Conservation (phyloP, 2,888 invertebrate genomes). For the Xestia sexstrigata region DNA sequence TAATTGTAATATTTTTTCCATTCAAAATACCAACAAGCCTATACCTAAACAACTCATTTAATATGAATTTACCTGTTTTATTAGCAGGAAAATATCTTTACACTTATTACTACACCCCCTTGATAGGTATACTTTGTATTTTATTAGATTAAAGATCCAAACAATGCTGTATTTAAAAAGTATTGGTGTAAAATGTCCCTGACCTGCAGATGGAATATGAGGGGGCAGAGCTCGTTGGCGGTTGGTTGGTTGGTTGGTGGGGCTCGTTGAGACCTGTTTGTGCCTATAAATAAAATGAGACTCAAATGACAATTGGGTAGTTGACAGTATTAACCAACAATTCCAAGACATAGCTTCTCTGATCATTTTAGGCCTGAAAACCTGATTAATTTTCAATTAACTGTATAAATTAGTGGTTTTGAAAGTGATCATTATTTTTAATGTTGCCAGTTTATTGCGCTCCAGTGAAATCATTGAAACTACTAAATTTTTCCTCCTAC, state of each 20-base stretch:
- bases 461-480: not conserved
- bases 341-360: not conserved
- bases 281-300: not conserved
- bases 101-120: constrained; percentile 12
- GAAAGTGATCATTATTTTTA: not conserved
- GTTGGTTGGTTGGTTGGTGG: too few species aligned
- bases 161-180: not conserved
- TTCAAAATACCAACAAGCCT: not conserved
- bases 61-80: constrained; percentile 34
- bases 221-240: too few species aligned
- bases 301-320: not conserved
- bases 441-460: not conserved
- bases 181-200: not conserved
- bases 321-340: not conserved
- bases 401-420: not conserved
- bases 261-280: not conserved
- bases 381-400: not conserved
- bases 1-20: constrained; percentile 12
- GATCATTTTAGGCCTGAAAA: not conserved
- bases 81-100: constrained; percentile 37
- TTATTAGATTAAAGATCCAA: not conserved
- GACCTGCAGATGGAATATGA: not conserved
- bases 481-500: not conserved
- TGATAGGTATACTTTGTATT: constrained; percentile 5
- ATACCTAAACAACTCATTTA: constrained; percentile 5